phyloP scores from a whole-genome alignment of 2,888 invertebrate genomes.

The Phaedon cochleariae region DNA sequence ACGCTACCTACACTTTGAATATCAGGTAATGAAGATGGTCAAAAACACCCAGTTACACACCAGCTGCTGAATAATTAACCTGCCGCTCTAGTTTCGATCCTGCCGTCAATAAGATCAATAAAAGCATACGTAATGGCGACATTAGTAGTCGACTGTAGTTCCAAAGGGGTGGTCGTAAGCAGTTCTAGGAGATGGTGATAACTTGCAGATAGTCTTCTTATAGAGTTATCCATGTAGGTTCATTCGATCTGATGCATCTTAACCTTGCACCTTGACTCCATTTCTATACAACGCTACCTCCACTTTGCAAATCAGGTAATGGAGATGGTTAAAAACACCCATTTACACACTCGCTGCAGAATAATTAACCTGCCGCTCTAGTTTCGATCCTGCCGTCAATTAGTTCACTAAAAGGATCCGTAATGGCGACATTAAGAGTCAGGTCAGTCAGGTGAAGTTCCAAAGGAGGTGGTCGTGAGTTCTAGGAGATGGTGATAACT shows the following conservation, averaged over 20 bases:
- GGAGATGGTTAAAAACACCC: background rate
- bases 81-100: background rate
- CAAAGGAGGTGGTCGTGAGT: conserved; percentile 42
- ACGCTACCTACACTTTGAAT: no score
- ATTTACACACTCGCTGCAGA: background rate
- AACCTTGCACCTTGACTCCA: no score
- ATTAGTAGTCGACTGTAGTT: conserved; percentile 9
- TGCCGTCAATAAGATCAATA: conserved; percentile 17
- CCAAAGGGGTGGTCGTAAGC: no score
- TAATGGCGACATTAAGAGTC: conserved; percentile 16
- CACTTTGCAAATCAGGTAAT: background rate
- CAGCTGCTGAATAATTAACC: background rate
- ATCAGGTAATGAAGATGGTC: background rate
- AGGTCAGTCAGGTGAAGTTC: conserved; percentile 8
- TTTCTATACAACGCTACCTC: no score
- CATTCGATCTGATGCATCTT: no score
- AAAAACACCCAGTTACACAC: background rate
- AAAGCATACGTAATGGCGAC: conserved; percentile 15
- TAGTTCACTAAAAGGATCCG: conserved; percentile 20
- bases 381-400: conserved; percentile 8
- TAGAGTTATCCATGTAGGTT: no score
- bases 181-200: no score
- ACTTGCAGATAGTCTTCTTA: no score
- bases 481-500: no score
- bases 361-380: background rate